Evolutionary conservation across 2,797 vertebrate genomes (phyloP).

Genomic region (Pelodytes ibericus): DNA sequence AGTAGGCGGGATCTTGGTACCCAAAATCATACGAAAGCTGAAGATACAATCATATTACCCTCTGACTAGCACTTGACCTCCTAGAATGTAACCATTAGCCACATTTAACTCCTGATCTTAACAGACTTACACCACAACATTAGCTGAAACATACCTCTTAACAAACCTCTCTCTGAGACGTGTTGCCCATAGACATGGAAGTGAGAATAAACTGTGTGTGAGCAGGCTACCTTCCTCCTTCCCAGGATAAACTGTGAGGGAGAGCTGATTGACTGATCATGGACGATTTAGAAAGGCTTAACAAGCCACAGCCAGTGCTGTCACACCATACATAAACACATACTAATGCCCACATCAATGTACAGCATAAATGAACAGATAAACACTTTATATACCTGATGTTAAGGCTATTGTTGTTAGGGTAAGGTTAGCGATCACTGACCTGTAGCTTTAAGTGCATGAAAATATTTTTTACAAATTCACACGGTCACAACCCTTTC

Average conservation of each 20-base stretch:
- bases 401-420: too few species aligned
- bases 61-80: slow-evolving; percentile 63
- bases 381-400: too few species aligned
- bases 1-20: slow-evolving; percentile 61
- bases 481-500: too few species aligned
- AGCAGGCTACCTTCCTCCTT: slow-evolving; percentile 64
- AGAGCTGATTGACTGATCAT: slow-evolving; percentile 17
- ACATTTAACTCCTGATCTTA: slow-evolving; percentile 52
- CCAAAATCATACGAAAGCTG: slow-evolving; percentile 56
- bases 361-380: too few species aligned
- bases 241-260: slow-evolving; percentile 49
- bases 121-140: slow-evolving; percentile 8
- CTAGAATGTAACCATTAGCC: slow-evolving; percentile 52
- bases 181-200: slow-evolving; percentile 62
- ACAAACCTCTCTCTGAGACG: slow-evolving; percentile 50
- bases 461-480: too few species aligned
- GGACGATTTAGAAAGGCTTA: not conserved
- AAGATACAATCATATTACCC: slow-evolving; percentile 50
- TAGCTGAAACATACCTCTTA: not conserved
- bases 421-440: too few species aligned
- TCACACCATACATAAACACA: too few species aligned
- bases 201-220: slow-evolving; percentile 56
- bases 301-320: not conserved
- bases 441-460: too few species aligned
- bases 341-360: too few species aligned